phyloP scores from a whole-genome alignment of 2,113 vertebrate genomes.

The Cryptotis parvus region DNA sequence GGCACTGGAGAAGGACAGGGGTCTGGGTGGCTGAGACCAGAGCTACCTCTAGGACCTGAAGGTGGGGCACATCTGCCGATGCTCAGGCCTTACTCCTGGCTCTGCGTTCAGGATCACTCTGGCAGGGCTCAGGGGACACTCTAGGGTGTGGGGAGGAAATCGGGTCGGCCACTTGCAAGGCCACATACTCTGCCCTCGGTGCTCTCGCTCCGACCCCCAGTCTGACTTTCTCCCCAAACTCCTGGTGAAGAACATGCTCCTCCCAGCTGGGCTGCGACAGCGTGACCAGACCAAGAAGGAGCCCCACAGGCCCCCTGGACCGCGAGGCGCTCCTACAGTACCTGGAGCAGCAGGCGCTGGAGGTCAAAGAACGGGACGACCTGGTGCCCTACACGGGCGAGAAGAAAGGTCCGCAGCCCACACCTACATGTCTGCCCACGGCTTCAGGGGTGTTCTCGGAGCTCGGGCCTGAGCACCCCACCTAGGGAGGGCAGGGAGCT shows the following conservation, averaged over 20 bases:
- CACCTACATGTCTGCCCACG: no score
- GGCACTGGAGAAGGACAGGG: conserved; percentile 8
- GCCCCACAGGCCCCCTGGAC: conserved; percentile 92
- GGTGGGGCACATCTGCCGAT: background rate
- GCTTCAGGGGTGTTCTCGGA: no score
- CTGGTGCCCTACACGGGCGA: conserved; percentile 96
- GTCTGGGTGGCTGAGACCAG: conserved; percentile 14
- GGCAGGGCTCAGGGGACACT: no score
- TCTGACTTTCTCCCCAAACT: conserved; percentile 62
- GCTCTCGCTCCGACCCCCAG: background rate
- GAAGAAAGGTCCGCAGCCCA: conserved; percentile 91
- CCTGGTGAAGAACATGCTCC: conserved; percentile 92
- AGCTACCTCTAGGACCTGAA: background rate
- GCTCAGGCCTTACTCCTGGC: background rate
- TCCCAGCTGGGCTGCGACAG: conserved; percentile 94
- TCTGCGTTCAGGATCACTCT: no score
- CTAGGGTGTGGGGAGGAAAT: no score
- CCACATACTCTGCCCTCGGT: no score
- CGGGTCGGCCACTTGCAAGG: no score
- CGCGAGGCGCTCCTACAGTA: conserved; percentile 93
- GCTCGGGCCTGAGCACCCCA: no score
- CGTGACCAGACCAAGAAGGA: conserved; percentile 96
- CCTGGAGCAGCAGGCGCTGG: conserved; percentile 94
- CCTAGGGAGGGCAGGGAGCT: no score
- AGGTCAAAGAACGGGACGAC: conserved; percentile 91